Evolutionary conservation across 2,113 vertebrate species (phyloP).

Genomic region (Pogona vitticeps): DNA sequence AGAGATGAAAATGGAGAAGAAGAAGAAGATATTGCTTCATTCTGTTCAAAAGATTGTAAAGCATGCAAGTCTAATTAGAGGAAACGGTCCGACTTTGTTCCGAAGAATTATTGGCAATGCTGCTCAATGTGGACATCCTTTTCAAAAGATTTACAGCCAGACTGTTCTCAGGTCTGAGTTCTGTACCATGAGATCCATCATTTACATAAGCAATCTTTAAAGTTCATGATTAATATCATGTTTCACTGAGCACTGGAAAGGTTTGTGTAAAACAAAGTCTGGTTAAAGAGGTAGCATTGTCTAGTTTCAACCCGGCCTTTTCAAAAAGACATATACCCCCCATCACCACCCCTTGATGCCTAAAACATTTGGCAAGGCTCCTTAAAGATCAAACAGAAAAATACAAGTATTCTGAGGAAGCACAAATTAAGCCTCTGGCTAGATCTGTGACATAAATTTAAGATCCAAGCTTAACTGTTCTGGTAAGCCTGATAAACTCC

Average conservation of each 20-base stretch:
- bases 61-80: slow-evolving; percentile 13
- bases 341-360: background rate
- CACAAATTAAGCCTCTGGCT: slow-evolving; percentile 70
- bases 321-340: background rate
- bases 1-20: background rate
- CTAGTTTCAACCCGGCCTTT: slow-evolving; percentile 31
- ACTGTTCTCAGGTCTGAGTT: slow-evolving; percentile 49
- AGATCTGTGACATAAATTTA: slow-evolving; percentile 55
- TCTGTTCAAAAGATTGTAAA: slow-evolving; percentile 27
- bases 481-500: slow-evolving; percentile 67
- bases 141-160: slow-evolving; percentile 38
- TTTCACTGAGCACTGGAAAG: slow-evolving; percentile 52
- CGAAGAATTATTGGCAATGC: slow-evolving; percentile 58
- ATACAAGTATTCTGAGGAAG: slow-evolving; percentile 68
- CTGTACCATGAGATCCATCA: slow-evolving; percentile 50
- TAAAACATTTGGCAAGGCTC: slow-evolving; percentile 66
- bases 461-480: slow-evolving; percentile 34
- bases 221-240: slow-evolving; percentile 44
- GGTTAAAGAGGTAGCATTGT: slow-evolving; percentile 62
- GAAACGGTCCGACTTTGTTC: slow-evolving; percentile 29
- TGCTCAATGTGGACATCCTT: slow-evolving; percentile 38
- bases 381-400: slow-evolving; percentile 67
- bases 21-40: background rate
- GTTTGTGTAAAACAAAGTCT: slow-evolving; percentile 62
- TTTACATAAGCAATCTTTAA: slow-evolving; percentile 52